Evolutionary conservation across 2,888 invertebrate species (phyloP).

Genomic region (Volucella zonaria): DNA sequence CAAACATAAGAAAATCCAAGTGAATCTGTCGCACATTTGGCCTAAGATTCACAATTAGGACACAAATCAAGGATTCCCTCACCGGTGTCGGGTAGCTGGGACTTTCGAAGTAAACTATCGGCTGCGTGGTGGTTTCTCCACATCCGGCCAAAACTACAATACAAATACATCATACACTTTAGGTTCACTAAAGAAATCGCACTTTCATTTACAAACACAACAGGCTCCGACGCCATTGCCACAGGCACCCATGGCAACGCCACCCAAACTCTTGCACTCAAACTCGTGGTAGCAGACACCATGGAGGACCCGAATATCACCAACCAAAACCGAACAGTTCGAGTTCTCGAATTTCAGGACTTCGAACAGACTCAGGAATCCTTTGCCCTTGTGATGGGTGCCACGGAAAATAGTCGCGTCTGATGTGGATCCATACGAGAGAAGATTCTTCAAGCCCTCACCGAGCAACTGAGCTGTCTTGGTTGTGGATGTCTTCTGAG

Average conservation of each 20-base stretch:
- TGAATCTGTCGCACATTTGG: conserved; percentile 87
- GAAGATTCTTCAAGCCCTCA: conserved; percentile 77
- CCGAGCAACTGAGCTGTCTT: conserved; percentile 70
- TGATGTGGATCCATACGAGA: conserved; percentile 77
- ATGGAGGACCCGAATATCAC: conserved; percentile 84
- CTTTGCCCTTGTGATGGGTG: conserved; percentile 78
- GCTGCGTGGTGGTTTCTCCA: conserved; percentile 85
- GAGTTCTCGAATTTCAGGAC: conserved; percentile 88
- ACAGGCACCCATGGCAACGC: conserved; percentile 86
- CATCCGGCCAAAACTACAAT: conserved; percentile 86
- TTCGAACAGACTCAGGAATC: conserved; percentile 88
- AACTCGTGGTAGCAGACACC: conserved; percentile 88
- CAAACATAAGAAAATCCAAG: conserved; percentile 88
- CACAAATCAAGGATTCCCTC: conserved; percentile 86
- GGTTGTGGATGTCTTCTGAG: conserved; percentile 34
- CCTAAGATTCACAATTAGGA: conserved; percentile 85
- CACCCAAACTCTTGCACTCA: conserved; percentile 86
- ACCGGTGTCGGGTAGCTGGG: conserved; percentile 87
- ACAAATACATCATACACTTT: conserved; percentile 48
- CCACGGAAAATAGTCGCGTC: conserved; percentile 77
- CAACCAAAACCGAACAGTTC: conserved; percentile 83
- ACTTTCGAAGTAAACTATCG: conserved; percentile 89
- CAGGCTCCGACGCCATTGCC: conserved; percentile 89
- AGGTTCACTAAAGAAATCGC: background rate
- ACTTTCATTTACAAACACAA: conserved; percentile 87